Conservation (phyloP, 2,888 invertebrate genomes). For the Keiferia lycopersicella region DNA sequence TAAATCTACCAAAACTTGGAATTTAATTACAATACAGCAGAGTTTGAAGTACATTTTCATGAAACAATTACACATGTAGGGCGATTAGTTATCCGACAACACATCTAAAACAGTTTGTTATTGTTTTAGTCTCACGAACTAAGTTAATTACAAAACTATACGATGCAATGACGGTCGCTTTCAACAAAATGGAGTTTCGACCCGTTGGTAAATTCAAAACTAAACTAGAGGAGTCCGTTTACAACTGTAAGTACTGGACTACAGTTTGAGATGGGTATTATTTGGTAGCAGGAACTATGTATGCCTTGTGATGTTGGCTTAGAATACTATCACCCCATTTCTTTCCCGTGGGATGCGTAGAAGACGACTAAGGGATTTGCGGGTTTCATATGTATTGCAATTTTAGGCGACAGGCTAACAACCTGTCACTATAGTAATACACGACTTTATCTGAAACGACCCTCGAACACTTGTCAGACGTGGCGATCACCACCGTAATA, state of each 20-base stretch:
- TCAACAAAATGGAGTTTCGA: constrained; percentile 3
- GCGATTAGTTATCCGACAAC: not conserved
- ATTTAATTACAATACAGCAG: not conserved
- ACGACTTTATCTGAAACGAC: no score
- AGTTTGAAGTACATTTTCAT: not conserved
- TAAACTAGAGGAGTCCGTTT: not conserved
- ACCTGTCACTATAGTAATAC: no score
- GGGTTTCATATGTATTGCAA: no score
- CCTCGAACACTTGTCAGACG: no score
- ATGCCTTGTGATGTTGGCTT: not conserved
- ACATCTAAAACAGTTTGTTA: not conserved
- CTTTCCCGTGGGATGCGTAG: no score
- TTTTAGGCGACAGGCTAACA: no score
- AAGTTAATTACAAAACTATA: constrained; percentile 18
- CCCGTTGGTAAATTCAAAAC: not conserved
- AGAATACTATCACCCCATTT: no score
- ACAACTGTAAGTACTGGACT: not conserved
- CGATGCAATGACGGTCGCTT: constrained; percentile 15
- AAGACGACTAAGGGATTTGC: no score
- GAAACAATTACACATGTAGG: not conserved
- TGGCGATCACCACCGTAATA: no score
- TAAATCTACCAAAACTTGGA: not conserved
- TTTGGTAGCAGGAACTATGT: not conserved
- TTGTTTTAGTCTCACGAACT: constrained; percentile 15
- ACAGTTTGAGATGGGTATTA: not conserved